These are phyloP conservation scores for Halichoeres trimaculatus DNA, from an alignment of 2,113 vertebrate species.

Conservation along the genomic window DNA sequence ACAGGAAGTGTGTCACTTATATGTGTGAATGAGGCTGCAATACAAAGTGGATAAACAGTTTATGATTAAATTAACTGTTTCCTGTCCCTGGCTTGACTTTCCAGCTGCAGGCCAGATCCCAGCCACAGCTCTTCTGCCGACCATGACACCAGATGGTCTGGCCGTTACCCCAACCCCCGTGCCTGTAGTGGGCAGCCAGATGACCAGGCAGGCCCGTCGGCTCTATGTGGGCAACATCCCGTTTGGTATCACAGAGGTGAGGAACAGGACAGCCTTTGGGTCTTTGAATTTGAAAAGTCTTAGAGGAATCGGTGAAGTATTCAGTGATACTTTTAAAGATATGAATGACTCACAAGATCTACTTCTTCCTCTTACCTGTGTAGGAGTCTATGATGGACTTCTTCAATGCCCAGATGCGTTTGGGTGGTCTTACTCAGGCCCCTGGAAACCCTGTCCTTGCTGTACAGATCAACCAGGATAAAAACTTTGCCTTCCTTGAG, in stretches of 20 bases:
- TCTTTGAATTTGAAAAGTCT: background rate
- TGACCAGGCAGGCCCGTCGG: conserved; percentile 92
- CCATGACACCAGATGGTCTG: conserved; percentile 92
- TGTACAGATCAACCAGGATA: conserved; percentile 95
- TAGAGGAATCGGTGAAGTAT: background rate
- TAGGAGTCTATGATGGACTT: conserved; percentile 97
- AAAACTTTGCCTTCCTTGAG: conserved; percentile 96
- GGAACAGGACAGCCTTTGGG: conserved; percentile 10
- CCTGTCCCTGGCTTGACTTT: background rate
- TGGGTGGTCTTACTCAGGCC: conserved; percentile 92
- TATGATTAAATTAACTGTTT: background rate
- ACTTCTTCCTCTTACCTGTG: background rate
- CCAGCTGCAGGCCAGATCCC: conserved; percentile 95
- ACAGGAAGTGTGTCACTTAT: too few relatives aligned
- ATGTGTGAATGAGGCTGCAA: background rate
- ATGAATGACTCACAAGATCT: background rate
- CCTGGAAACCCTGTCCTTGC: conserved; percentile 95
- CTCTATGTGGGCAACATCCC: conserved; percentile 95
- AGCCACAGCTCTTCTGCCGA: conserved; percentile 92
- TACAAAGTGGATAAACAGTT: background rate
- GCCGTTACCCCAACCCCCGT: conserved; percentile 92
- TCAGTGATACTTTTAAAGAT: background rate
- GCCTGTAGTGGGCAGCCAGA: conserved; percentile 94
- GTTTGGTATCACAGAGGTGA: conserved; percentile 93
- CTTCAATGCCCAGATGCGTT: conserved; percentile 94